These are phyloP conservation scores for Scelioninae gen. 1 DNA, from an alignment of 2,888 invertebrate species.

Conservation along the genomic window DNA sequence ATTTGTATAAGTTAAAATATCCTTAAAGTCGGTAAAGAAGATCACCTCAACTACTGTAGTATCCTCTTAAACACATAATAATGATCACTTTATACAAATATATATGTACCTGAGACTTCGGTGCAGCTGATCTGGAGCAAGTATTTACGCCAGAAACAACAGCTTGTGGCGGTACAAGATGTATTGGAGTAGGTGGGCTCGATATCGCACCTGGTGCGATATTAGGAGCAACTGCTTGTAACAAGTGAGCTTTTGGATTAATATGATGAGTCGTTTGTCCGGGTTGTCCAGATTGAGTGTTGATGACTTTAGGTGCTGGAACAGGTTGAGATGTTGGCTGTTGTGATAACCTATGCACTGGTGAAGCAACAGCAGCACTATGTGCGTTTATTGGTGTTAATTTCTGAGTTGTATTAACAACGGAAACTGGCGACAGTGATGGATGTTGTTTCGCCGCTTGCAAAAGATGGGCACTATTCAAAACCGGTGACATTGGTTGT, in stretches of 20 bases:
- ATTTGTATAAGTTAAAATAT: too few species aligned
- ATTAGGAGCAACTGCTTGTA: conserved; percentile 84
- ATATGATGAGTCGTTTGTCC: conserved; percentile 79
- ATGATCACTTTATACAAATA: too few species aligned
- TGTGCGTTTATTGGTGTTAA: conserved; percentile 73
- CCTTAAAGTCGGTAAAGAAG: too few species aligned
- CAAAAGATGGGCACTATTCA: conserved; percentile 82
- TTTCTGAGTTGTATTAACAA: conserved; percentile 81
- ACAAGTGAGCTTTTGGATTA: conserved; percentile 83
- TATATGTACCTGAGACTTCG: conserved; percentile 76
- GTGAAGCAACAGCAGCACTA: conserved; percentile 73
- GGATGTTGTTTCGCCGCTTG: conserved; percentile 84
- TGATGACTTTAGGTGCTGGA: conserved; percentile 78
- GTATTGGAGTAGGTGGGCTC: conserved; percentile 86
- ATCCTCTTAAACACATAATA: too few species aligned
- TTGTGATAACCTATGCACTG: conserved; percentile 78
- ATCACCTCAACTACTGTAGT: too few species aligned
- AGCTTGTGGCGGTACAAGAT: conserved; percentile 84
- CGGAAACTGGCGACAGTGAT: conserved; percentile 75
- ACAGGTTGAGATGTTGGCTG: conserved; percentile 75
- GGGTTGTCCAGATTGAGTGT: conserved; percentile 76
- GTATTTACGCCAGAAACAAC: conserved; percentile 84
- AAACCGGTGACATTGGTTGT: conserved; percentile 82
- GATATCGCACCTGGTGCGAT: conserved; percentile 86
- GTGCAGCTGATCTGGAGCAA: conserved; percentile 76